phyloP scores from a whole-genome alignment of 2,888 invertebrate genomes.

The Ceratothoa steindachneri region DNA sequence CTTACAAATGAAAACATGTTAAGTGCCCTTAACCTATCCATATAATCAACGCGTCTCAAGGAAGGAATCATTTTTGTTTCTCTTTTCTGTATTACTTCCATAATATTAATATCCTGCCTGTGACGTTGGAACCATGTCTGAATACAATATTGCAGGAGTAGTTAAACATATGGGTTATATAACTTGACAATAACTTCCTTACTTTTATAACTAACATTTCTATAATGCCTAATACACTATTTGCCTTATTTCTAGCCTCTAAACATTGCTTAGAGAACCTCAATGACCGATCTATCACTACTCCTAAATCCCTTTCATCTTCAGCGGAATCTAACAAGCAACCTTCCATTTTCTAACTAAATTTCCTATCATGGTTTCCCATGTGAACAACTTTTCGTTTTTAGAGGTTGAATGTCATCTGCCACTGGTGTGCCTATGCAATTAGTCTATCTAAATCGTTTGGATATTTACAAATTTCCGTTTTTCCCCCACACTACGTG shows the following conservation, averaged over 20 bases:
- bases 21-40: neutral
- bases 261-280: neutral
- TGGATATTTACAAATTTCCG: too few relatives aligned
- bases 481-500: too few relatives aligned
- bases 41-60: neutral
- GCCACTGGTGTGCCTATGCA: too few relatives aligned
- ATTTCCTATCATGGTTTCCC: too few relatives aligned
- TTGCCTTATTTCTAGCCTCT: neutral
- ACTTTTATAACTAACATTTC: neutral
- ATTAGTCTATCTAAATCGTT: too few relatives aligned
- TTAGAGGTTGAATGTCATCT: too few relatives aligned
- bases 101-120: neutral
- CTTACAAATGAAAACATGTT: neutral
- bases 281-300: neutral
- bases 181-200: neutral
- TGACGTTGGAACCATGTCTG: neutral
- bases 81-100: neutral
- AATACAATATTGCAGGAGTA: neutral
- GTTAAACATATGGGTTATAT: neutral
- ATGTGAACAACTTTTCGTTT: too few relatives aligned
- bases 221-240: neutral
- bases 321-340: too few relatives aligned
- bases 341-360: too few relatives aligned
- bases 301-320: neutral
- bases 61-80: neutral